These are phyloP conservation scores for Platerodrilus igneus DNA, from an alignment of 2,888 invertebrate genomes.

Conservation along the genomic window DNA sequence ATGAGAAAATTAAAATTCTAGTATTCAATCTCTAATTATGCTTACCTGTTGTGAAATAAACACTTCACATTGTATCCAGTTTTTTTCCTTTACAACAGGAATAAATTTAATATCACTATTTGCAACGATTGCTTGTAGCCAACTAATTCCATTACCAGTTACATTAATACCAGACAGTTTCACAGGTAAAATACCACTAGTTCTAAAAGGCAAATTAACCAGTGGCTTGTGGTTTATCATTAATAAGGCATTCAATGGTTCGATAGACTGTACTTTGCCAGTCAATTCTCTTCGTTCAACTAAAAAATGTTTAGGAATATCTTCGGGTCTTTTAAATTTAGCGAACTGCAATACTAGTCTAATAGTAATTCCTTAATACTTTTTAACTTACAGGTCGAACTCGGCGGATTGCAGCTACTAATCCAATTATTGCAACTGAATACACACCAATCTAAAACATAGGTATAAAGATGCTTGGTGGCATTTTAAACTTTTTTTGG, in stretches of 20 bases:
- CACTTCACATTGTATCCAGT: constrained; percentile 50
- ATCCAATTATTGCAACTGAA: constrained; percentile 50
- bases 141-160: constrained; percentile 48
- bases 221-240: constrained; percentile 48
- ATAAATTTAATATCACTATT: constrained; percentile 46
- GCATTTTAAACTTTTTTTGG: constrained; percentile 12
- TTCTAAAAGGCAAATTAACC: constrained; percentile 35
- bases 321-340: constrained; percentile 43
- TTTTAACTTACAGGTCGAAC: constrained; percentile 52
- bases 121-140: constrained; percentile 47
- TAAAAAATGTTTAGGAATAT: constrained; percentile 46
- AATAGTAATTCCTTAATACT: constrained; percentile 7
- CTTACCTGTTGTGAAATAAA: constrained; percentile 39
- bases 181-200: constrained; percentile 47
- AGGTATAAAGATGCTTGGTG: constrained; percentile 12
- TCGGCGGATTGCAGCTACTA: constrained; percentile 50
- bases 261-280: constrained; percentile 45
- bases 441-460: constrained; percentile 51
- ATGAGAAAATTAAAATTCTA: too few relatives aligned
- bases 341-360: constrained; percentile 40
- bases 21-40: too few relatives aligned
- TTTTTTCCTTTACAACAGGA: constrained; percentile 43
- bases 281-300: constrained; percentile 40
- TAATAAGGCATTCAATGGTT: constrained; percentile 43
- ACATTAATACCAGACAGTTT: constrained; percentile 52